These are phyloP conservation scores for Enteromius radiatus DNA, from an alignment of 2,797 vertebrate species.

Conservation along the genomic window DNA sequence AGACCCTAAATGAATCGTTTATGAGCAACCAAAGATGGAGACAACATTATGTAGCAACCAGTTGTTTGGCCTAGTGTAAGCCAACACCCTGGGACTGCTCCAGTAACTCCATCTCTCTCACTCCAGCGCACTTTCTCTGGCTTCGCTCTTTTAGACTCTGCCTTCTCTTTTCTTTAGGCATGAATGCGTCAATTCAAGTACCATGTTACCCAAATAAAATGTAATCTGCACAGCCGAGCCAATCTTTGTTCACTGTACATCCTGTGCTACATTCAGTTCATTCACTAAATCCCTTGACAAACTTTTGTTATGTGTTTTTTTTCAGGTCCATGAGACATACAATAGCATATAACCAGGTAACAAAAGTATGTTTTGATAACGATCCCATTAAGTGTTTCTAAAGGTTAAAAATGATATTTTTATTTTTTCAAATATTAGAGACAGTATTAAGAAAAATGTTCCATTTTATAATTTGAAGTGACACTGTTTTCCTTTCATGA, in stretches of 20 bases:
- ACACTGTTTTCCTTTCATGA: background rate
- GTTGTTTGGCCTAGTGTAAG: slow-evolving; percentile 9
- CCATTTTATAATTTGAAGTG: background rate
- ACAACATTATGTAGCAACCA: slow-evolving; percentile 13
- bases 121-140: background rate
- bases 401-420: background rate
- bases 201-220: slow-evolving; percentile 42
- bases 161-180: background rate
- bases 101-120: background rate
- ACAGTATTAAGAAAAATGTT: background rate
- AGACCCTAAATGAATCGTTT: slow-evolving; percentile 5
- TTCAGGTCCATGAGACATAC: background rate
- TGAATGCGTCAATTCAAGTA: slow-evolving; percentile 53
- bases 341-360: background rate
- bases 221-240: slow-evolving; percentile 13
- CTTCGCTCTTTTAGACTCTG: background rate
- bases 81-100: slow-evolving; percentile 16
- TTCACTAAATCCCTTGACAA: background rate
- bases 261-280: slow-evolving; percentile 2
- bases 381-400: background rate
- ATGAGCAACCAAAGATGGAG: background rate
- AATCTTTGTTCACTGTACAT: slow-evolving; percentile 17
- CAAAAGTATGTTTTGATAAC: background rate
- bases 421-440: background rate
- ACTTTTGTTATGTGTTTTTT: background rate